Base-by-base conservation (phyloP, 2,113 vertebrate genomes). In the Fukomys damarensis region DNA sequence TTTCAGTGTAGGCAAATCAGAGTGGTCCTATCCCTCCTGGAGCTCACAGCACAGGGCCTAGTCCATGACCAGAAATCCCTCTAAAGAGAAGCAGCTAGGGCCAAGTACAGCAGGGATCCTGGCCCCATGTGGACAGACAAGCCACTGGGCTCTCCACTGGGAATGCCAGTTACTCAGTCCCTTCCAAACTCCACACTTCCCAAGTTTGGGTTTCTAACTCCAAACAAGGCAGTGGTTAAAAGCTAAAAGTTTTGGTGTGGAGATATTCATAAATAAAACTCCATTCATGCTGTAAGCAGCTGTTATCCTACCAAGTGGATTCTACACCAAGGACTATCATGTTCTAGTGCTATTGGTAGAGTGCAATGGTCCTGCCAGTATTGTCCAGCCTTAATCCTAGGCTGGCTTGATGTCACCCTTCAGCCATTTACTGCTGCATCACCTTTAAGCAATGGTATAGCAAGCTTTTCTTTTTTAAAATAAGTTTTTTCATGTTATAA, bases 321-420 rank as follows among this genome's bases (percentile, higher is more conserved):
- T 43, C 41, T 14, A 4, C 11, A 52, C 32, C 0, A 8, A 49
- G 83, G 43, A 7, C 83, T 46, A 3, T 22, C 24, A 4, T 0
- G 4, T 7, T 8, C 38, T 43, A 1, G 5, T 9, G 63, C n/a
- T 30, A 24, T 38, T 9, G 28, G 14, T 6, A 2, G 6, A 20
- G 8, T 43, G n/a, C 26, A 12, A 0, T 14, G 46, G 8, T 52
- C 76, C 12, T 0, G 0, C 66, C 61, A 68, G 17, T 26, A 16
- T 6, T 56, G 58, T 58, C 20, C 2, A 46, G 59, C 1, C 30
- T 17, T 3, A 19, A 43, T 22, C 52, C n/a, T 38, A n/a, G 56
- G 10, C 81, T 56, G n/a, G 43, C 63, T 43, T 20, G 41, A 19
- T 56, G 24, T 86, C 24, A 13, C 24, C 46, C 6, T 56, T 35